These are phyloP conservation scores for Euthynnus affinis DNA, from an alignment of 2,797 vertebrate genomes.

Conservation along the genomic window DNA sequence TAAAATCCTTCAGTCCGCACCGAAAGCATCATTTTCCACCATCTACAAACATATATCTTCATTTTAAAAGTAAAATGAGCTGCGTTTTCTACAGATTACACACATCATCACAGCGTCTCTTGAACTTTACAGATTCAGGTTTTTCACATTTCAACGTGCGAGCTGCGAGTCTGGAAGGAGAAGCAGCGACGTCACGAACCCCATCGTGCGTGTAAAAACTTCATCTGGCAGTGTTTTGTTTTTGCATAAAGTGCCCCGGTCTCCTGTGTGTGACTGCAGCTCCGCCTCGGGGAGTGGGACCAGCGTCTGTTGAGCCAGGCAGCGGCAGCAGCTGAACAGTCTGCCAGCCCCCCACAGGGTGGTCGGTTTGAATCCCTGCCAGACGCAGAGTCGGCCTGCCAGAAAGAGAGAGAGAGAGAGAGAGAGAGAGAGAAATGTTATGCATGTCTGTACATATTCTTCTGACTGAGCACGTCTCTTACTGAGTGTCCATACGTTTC, in stretches of 20 bases:
- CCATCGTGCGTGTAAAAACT: background rate
- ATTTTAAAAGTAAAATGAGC: background rate
- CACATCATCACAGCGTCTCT: no score
- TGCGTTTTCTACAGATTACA: background rate
- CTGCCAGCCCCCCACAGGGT: constrained; percentile 62
- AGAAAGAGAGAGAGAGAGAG: background rate
- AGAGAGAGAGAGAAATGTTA: background rate
- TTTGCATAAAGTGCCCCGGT: background rate
- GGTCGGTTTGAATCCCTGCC: constrained; percentile 65
- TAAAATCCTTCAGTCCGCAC: no score
- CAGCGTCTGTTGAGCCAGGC: constrained; percentile 56
- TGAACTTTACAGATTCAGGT: background rate
- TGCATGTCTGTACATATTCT: constrained; percentile 15
- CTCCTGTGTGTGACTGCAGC: background rate
- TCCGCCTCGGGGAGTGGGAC: constrained; percentile 35
- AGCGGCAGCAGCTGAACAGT: constrained; percentile 19
- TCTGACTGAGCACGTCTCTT: constrained; percentile 3
- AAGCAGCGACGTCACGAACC: background rate
- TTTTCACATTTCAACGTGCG: no score
- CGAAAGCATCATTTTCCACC: background rate
- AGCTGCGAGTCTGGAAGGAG: background rate
- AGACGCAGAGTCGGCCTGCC: constrained; percentile 18
- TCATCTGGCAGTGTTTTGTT: constrained; percentile 18
- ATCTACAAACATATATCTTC: background rate
- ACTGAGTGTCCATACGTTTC: no score